Evolutionary conservation across 2,888 invertebrate genomes (phyloP).

Genomic region (Cheilosia vernalis): DNA sequence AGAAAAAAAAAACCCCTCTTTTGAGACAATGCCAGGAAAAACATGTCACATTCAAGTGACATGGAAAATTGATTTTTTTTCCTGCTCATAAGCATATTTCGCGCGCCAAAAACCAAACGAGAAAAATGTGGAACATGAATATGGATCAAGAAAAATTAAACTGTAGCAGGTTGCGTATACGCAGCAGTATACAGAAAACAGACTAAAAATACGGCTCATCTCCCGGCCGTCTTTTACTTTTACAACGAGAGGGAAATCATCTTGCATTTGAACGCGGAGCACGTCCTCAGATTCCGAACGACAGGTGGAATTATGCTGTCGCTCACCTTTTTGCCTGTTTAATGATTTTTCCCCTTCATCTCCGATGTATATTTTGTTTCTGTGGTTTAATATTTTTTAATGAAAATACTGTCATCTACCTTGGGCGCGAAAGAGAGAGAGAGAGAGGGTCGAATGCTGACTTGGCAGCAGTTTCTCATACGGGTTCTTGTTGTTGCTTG

Average conservation of each 20-base stretch:
- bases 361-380: not conserved
- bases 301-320: constrained; percentile 67
- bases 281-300: constrained; percentile 60
- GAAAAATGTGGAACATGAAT: constrained; percentile 35
- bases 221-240: not conserved
- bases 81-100: constrained; percentile 19
- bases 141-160: constrained; percentile 37
- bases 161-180: constrained; percentile 35
- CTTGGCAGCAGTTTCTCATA: constrained; percentile 36
- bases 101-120: constrained; percentile 40
- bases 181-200: constrained; percentile 1
- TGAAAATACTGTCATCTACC: constrained; percentile 55
- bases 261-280: constrained; percentile 36
- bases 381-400: constrained; percentile 54
- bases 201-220: constrained; percentile 8
- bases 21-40: constrained; percentile 46
- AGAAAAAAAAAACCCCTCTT: not conserved
- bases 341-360: constrained; percentile 38
- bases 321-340: constrained; percentile 60
- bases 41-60: constrained; percentile 49
- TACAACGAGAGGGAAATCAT: constrained; percentile 13
- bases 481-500: constrained; percentile 1
- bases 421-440: constrained; percentile 3
- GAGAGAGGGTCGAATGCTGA: constrained; percentile 18
- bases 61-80: constrained; percentile 52